A percentile compares a stretch with the other conserved stretches of the same genome.
Conservation (phyloP, 2,113 vertebrate species). For the Bufo bufo region DNA sequence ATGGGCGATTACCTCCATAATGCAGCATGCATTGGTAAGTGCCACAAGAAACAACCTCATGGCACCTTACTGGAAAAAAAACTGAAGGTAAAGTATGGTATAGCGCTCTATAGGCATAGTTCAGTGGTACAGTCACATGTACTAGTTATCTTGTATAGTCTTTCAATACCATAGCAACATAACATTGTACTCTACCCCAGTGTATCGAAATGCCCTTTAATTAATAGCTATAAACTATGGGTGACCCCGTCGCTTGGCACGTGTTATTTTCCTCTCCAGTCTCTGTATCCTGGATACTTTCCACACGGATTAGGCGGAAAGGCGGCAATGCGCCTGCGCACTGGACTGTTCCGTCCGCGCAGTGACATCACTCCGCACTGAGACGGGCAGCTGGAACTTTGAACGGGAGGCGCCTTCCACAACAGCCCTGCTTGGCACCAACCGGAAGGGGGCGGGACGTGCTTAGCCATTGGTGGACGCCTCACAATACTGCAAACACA, state of each 20-base stretch:
- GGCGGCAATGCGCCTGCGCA: background rate
- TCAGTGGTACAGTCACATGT: too few species aligned
- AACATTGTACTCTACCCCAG: background rate
- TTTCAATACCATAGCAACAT: background rate
- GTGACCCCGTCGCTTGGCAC: background rate
- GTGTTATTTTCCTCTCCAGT: slow-evolving; percentile 14
- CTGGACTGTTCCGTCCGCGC: background rate
- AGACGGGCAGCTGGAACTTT: background rate
- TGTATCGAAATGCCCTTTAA: background rate
- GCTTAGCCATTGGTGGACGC: background rate
- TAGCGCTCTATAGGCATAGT: too few species aligned
- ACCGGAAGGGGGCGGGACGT: background rate
- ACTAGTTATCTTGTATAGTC: too few species aligned
- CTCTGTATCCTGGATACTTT: background rate
- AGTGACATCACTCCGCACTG: background rate
- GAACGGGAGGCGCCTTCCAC: background rate
- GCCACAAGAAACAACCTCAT: too few species aligned
- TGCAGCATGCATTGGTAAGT: too few species aligned
- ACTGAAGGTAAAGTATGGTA: too few species aligned
- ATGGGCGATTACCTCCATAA: too few species aligned
- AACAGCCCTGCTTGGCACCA: background rate
- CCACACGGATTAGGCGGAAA: slow-evolving; percentile 26
- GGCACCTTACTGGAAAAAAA: too few species aligned
- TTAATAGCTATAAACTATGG: background rate
- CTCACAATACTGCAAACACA: background rate